Percentiles rank a stretch among this genome's conserved stretches.
These are phyloP conservation scores for Tinamus guttatus DNA, from an alignment of 2,113 vertebrate species.

Conservation along the genomic window DNA sequence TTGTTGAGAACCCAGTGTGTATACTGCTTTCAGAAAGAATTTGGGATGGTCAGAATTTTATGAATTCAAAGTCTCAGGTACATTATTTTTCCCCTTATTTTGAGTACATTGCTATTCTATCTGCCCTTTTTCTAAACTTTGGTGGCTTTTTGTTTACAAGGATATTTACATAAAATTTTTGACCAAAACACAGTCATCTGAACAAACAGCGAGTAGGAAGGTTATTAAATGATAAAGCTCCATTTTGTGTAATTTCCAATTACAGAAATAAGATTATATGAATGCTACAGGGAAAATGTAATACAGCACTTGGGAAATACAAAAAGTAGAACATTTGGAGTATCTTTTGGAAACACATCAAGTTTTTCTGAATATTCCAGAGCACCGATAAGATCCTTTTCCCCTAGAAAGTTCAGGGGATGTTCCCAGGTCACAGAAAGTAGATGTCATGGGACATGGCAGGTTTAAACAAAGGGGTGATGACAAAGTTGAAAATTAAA, in stretches of 20 bases:
- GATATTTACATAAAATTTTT: neutral
- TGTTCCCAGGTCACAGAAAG: neutral
- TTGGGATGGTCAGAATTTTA: neutral
- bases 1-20: neutral
- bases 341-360: neutral
- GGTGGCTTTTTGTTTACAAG: constrained; percentile 19
- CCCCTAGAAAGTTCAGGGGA: neutral
- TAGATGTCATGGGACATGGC: neutral
- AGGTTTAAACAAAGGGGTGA: neutral
- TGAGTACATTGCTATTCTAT: neutral
- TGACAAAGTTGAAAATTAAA: neutral
- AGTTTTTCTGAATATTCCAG: neutral
- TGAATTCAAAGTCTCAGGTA: neutral
- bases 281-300: neutral
- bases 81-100: neutral
- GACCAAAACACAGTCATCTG: neutral
- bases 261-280: neutral
- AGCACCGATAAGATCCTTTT: neutral
- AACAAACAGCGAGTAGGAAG: neutral
- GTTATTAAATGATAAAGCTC: constrained; percentile 24
- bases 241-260: constrained; percentile 30
- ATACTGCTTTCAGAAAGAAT: neutral
- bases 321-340: neutral
- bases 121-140: neutral
- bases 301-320: neutral